Percentiles rank a stretch among this genome's conserved stretches.
phyloP scores from a whole-genome alignment of 2,797 vertebrate species.

The Apogon hyalosoma region DNA sequence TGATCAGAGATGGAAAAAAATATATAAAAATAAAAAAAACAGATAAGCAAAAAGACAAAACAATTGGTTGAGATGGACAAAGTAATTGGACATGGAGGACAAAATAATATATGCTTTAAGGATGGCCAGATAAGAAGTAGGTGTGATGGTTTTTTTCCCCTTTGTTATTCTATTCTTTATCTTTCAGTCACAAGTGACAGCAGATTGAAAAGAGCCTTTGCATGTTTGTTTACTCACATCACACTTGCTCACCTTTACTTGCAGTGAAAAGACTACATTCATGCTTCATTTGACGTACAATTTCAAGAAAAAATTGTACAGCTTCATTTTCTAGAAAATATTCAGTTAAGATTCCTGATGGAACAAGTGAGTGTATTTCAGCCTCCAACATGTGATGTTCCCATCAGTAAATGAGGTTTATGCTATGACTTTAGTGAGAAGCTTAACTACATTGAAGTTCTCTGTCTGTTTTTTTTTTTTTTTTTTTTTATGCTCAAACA shows the following conservation, averaged over 20 bases:
- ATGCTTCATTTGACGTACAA: conserved; percentile 11
- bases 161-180: neutral
- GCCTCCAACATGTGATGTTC: conserved; percentile 21
- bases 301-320: conserved; percentile 3
- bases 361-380: conserved; percentile 10
- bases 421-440: conserved; percentile 47
- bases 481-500: too few species aligned
- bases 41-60: neutral
- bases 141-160: neutral
- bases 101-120: neutral
- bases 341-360: conserved; percentile 12
- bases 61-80: neutral
- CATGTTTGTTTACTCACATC: conserved; percentile 3
- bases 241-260: neutral
- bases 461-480: conserved; percentile 42
- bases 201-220: conserved; percentile 20
- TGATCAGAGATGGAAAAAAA: neutral
- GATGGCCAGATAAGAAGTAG: neutral
- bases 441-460: conserved; percentile 52
- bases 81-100: neutral
- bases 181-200: conserved; percentile 23
- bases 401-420: conserved; percentile 54
- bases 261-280: neutral
- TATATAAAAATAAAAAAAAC: neutral
- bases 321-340: conserved; percentile 16